phyloP scores from a whole-genome alignment of 2,888 invertebrate genomes.

The Camptogramma bilineatum region DNA sequence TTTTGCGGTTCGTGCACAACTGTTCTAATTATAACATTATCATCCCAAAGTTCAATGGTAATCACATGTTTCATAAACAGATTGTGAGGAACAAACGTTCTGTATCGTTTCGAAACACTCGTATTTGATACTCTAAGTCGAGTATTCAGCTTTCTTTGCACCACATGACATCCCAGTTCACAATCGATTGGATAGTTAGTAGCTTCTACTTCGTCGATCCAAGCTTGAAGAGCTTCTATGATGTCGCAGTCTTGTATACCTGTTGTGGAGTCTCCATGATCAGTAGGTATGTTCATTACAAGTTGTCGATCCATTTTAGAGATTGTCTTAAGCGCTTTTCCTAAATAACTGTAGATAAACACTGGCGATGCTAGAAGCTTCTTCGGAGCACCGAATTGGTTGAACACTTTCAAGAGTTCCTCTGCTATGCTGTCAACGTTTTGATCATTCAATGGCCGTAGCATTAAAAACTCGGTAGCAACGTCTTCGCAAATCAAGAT shows the following conservation, averaged over 20 bases:
- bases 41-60: background rate
- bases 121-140: background rate
- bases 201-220: conserved; percentile 6
- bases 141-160: conserved; percentile 14
- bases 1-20: background rate
- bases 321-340: conserved; percentile 1
- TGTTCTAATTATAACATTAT: background rate
- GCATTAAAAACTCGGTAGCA: conserved; percentile 12
- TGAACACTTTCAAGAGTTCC: conserved; percentile 3
- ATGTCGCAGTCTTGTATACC: background rate
- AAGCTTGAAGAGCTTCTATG: background rate
- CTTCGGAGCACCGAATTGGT: conserved; percentile 13
- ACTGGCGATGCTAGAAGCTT: background rate
- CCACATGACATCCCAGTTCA: conserved; percentile 21
- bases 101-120: background rate
- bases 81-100: conserved; percentile 15
- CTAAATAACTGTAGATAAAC: background rate
- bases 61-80: conserved; percentile 4
- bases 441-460: background rate
- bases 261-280: background rate
- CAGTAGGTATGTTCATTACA: background rate
- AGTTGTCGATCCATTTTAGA: background rate
- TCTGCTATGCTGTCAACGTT: background rate
- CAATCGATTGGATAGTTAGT: conserved; percentile 16
- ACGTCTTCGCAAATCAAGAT: conserved; percentile 15